Evolutionary conservation across 2,888 invertebrate species (phyloP), one percentile per base, ranked within the genome.

Genomic region (Heterodera filipjevi): DNA sequence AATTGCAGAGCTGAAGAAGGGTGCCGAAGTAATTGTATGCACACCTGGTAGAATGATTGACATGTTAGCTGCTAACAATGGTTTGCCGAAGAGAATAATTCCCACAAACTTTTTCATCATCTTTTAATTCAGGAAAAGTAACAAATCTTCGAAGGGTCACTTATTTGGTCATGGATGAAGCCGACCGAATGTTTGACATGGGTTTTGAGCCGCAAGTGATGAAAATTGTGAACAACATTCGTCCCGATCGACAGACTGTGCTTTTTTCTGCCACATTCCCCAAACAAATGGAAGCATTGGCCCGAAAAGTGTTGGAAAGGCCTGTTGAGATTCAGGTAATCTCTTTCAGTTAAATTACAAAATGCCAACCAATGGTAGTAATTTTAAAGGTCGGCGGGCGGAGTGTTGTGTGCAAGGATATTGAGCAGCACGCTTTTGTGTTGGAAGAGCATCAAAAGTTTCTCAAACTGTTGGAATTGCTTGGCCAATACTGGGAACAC

Each of bases 171-270:
- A 91, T 99, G 59, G 99, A 99, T 90, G 99, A 99, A 90, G 99
- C 99, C 0, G 99, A 99, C 90, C 92, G 99, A 66, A 99, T 99
- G 99, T 99, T 99, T 90, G 99, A 99, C 90, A 97, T 99, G 96
- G 89, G 89, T 10, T 99, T 99, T 90, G 99, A 99, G 90, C 96
- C 96, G 0, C 96, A 96, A 92, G 95, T 95, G 8, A 97, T 96
- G 95, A 93, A 95, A 86, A 97, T 99, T 78, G 94, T 99, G 85
- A 97, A 98, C 90, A 97, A 97, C 90, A 94, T 98, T 68, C 85
- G 89, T 19, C 89, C 89, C 5, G 98, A 99, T 90, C 91, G 97
- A 73, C 98, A 99, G 90, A 97, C 97, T 0, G 98, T 99, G 22
- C 94, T 99, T 93, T 99, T 99, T 90, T 96, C 96, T 85, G 99